These are phyloP conservation scores for Pseudomyrmex cubaensis DNA, from an alignment of 1,140 invertebrate genomes.

Conservation along the genomic window DNA sequence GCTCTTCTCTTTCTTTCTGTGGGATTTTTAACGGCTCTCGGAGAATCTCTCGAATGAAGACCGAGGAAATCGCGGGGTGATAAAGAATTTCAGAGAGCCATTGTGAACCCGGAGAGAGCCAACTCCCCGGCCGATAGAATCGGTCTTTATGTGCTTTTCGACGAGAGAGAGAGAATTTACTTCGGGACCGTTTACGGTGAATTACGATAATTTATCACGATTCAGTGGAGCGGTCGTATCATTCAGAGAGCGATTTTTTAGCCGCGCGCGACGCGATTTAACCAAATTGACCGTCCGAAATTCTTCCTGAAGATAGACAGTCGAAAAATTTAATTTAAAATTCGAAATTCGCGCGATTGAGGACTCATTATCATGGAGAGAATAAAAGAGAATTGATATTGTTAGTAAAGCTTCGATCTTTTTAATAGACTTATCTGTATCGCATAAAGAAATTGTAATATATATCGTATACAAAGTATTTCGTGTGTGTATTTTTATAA, in stretches of 20 bases:
- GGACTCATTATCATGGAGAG: neutral
- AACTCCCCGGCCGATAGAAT: constrained; percentile 14
- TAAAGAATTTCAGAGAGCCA: constrained; percentile 37
- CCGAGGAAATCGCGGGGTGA: constrained; percentile 13
- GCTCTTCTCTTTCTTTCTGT: constrained; percentile 5
- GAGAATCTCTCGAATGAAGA: constrained; percentile 34
- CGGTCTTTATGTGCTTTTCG: neutral
- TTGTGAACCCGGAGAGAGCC: neutral
- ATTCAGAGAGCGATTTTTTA: neutral
- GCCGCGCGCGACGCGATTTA: neutral
- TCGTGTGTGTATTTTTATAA: neutral
- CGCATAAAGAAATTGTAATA: no score
- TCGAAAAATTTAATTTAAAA: neutral
- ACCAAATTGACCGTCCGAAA: neutral
- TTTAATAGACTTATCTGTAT: no score
- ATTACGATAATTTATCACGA: constrained; percentile 25
- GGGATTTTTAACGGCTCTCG: constrained; percentile 13
- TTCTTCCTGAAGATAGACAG: neutral
- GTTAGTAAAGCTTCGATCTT: no score
- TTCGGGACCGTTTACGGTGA: constrained; percentile 9
- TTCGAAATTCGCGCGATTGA: neutral
- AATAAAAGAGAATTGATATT: no score
- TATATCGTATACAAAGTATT: no score
- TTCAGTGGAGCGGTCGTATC: neutral
- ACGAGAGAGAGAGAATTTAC: constrained; percentile 15